Percentiles rank a stretch among this genome's conserved stretches.
phyloP scores from a whole-genome alignment of 2,888 invertebrate species.

The Aspidapion aeneum region DNA sequence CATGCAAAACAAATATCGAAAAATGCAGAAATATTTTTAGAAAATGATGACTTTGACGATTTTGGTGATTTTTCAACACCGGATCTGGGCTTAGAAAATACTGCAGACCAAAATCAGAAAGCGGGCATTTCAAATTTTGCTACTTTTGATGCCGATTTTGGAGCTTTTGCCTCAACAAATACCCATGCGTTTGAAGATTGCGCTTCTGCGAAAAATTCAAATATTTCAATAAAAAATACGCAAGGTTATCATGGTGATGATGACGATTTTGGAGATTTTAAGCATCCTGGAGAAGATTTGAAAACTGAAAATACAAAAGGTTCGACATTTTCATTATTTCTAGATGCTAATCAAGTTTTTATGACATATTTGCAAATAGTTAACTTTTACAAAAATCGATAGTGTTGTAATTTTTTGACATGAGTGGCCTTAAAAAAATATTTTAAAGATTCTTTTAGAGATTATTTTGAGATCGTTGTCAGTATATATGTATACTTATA shows the following conservation, averaged over 20 bases:
- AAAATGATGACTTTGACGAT: not conserved
- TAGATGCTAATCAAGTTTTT: too few species aligned
- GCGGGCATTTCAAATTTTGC: not conserved
- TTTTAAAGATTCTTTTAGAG: too few species aligned
- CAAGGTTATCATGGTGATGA: conserved; percentile 15
- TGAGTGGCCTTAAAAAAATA: too few species aligned
- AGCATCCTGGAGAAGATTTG: conserved; percentile 16
- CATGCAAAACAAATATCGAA: not conserved
- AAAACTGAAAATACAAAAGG: too few species aligned
- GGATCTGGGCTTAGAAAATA: not conserved
- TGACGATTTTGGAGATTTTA: conserved; percentile 32
- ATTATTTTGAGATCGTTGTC: too few species aligned
- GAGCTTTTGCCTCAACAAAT: conserved; percentile 9
- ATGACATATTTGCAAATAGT: too few species aligned
- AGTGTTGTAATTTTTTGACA: too few species aligned
- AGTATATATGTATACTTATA: too few species aligned
- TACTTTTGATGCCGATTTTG: conserved; percentile 12
- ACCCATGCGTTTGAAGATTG: not conserved
- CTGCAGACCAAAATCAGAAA: too few species aligned
- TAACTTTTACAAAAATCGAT: too few species aligned
- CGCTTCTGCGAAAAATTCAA: not conserved
- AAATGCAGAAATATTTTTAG: not conserved
- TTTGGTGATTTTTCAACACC: conserved; percentile 1
- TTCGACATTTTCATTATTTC: too few species aligned
- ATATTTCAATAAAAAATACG: not conserved